Percentiles rank a stretch among this genome's conserved stretches.
Conservation (phyloP, 2,113 vertebrate species). For the Ariopsis seemanni region DNA sequence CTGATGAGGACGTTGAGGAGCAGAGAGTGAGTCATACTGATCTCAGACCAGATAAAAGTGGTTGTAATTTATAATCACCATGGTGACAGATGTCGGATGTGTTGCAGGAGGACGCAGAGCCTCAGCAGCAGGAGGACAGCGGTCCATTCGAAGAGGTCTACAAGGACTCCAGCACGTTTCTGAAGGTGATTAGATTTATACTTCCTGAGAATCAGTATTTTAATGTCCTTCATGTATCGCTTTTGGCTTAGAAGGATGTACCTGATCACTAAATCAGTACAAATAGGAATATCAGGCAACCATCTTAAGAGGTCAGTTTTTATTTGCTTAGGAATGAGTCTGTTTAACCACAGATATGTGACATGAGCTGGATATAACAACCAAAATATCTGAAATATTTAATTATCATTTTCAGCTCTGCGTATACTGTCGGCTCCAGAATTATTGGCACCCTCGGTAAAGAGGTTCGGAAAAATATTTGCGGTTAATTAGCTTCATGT, state of each 20-base stretch:
- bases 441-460: no score
- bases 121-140: conserved; percentile 86
- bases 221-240: not conserved
- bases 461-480: no score
- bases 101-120: conserved; percentile 88
- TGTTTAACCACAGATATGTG: no score
- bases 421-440: no score
- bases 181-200: conserved; percentile 78
- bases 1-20: conserved; percentile 91
- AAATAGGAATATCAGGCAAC: no score
- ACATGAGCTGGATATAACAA: no score
- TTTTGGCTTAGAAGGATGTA: no score
- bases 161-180: conserved; percentile 97
- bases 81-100: not conserved
- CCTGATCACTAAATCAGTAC: not conserved
- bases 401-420: no score
- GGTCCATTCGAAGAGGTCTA: conserved; percentile 94
- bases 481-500: not conserved
- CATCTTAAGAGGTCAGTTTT: no score
- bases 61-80: not conserved
- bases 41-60: not conserved
- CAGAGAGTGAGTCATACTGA: conserved; percentile 78
- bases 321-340: no score
- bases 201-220: not conserved
- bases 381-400: no score